Percentiles rank a stretch among this genome's conserved stretches.
phyloP scores from a whole-genome alignment of 1,140 invertebrate species.

The Kradibia gibbosae region DNA sequence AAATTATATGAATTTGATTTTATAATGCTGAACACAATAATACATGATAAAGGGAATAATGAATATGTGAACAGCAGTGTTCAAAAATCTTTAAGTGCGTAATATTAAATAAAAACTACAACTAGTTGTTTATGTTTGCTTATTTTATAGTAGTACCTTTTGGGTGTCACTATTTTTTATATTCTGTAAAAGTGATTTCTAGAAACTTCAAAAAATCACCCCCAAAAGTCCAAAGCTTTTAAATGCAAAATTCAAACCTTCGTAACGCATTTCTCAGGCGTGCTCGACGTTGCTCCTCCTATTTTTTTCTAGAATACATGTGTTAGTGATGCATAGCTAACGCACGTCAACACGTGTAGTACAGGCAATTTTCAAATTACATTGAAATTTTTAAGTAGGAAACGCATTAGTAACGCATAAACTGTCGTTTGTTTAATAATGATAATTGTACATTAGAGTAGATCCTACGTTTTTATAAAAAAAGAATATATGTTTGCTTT shows the following conservation, averaged over 20 bases:
- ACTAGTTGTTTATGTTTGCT: too few species aligned
- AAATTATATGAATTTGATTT: too few species aligned
- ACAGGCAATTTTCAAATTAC: neutral
- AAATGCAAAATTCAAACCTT: conserved; percentile 22
- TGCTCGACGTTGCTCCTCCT: neutral
- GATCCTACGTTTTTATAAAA: too few species aligned
- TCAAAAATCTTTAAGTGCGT: too few species aligned
- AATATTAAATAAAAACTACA: too few species aligned
- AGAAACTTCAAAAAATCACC: conserved; percentile 45
- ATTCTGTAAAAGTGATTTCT: conserved; percentile 31
- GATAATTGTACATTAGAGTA: too few species aligned
- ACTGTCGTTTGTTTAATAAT: neutral
- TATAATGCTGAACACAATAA: too few species aligned
- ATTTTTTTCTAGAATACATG: neutral
- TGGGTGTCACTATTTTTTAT: neutral
- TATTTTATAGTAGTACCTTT: too few species aligned
- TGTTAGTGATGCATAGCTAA: neutral
- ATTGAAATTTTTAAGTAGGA: neutral
- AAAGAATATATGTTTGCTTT: too few species aligned
- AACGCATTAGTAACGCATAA: neutral
- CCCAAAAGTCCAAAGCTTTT: conserved; percentile 9
- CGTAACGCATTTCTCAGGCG: conserved; percentile 2
- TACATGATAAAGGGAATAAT: too few species aligned
- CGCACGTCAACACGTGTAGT: neutral
- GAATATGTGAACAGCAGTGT: too few species aligned